Base-by-base conservation (phyloP, 2,888 invertebrate species). In the Fissipunctia ypsillon region DNA sequence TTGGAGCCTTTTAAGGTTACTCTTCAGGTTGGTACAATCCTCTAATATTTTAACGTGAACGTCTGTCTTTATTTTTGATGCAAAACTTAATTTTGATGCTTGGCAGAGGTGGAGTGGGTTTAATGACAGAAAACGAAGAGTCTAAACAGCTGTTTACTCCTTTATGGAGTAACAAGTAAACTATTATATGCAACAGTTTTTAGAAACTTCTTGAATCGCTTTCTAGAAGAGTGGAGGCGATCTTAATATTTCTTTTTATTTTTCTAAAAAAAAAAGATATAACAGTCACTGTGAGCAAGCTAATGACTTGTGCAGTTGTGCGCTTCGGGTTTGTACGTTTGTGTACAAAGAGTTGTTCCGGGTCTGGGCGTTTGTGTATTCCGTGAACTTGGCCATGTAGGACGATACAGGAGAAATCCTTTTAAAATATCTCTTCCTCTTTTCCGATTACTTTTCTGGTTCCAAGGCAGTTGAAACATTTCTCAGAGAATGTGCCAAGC, bases 1-100 rank as follows among this genome's bases (percentile, higher is more conserved):
- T 97, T 98, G 91, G 98, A 99, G 92, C 98, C 99, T 79, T 97
- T 99, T 93, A 98, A 99, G 96, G 98, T 98, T 94, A 99, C 99
- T 63, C 95, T 99, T 74, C 99, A 99, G 96, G 97, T 97, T 85
- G 91, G 95, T 86, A 43, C 25, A 4, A 6, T 48, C 16, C 5
- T 60, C 19, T 7, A 28, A 3, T 54, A 54, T 16, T 28, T 16
- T 28, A 16, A 9, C 7, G 3, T 28, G 28, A 54, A 7, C 6
- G 12, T 12, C 4, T 4, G 16, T 54, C 14, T 52, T 50, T 25
- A 50, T 1, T n/a, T 50, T n/a, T 50, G n/a, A 12, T 12, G 4
- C 12, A 50, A 50, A n/a, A 50, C 48, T n/a, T 50, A n/a, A 50
- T 50, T 48, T 10, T 48, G 3, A n/a, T 48, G 48, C 22, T 48